Evolutionary conservation across 2,888 invertebrate species (phyloP).

Genomic region (Acanthosoma haemorrhoidale): DNA sequence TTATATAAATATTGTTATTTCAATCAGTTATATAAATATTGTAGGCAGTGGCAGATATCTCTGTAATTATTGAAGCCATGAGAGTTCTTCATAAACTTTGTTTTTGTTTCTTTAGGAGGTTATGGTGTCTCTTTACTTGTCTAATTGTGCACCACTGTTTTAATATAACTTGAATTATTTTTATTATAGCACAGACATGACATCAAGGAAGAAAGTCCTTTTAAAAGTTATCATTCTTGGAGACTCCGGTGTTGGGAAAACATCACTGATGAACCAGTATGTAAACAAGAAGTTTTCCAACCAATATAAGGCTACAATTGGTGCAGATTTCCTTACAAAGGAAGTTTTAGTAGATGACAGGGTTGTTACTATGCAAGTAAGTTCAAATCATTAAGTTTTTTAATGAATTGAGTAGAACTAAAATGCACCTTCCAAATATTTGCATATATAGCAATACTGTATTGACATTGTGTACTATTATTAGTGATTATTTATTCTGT

Average conservation of each 20-base stretch:
- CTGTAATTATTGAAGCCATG: too few species aligned
- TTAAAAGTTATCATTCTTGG: slow-evolving; percentile 97
- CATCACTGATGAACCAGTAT: slow-evolving; percentile 99
- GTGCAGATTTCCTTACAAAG: slow-evolving; percentile 99
- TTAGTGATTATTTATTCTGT: too few species aligned
- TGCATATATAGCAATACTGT: too few species aligned
- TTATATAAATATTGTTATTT: not conserved
- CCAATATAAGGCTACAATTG: slow-evolving; percentile 99
- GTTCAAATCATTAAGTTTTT: not conserved
- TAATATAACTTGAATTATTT: too few species aligned
- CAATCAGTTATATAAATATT: not conserved
- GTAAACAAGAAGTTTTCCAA: slow-evolving; percentile 99
- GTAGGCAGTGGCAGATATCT: too few species aligned
- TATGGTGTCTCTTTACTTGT: too few species aligned
- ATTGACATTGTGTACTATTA: too few species aligned
- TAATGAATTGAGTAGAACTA: too few species aligned
- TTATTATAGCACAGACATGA: slow-evolving; percentile 53
- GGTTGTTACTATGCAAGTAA: slow-evolving; percentile 93
- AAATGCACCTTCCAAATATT: too few species aligned
- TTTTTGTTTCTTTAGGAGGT: too few species aligned
- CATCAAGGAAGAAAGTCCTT: slow-evolving; percentile 90
- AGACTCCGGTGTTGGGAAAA: slow-evolving; percentile 98
- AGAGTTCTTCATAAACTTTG: too few species aligned
- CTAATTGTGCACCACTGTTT: too few species aligned
- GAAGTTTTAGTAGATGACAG: slow-evolving; percentile 99